Percentiles rank a stretch among this genome's conserved stretches.
Evolutionary conservation across 1,140 invertebrate genomes (phyloP).

Genomic region (Metopolophium dirhodum): DNA sequence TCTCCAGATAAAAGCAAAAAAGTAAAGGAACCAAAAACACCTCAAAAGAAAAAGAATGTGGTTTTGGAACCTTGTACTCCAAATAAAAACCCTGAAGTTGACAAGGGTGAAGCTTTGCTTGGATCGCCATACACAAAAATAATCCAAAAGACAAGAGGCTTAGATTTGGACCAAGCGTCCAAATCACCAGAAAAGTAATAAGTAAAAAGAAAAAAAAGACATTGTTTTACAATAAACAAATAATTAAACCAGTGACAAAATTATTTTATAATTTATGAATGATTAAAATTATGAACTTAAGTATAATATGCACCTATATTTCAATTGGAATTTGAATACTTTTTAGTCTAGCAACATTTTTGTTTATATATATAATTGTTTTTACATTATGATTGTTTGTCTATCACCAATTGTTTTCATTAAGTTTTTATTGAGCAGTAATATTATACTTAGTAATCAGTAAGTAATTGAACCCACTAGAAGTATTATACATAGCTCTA

Average conservation of each 20-base stretch:
- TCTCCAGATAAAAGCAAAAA: slow-evolving; percentile 18
- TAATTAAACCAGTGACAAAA: not conserved
- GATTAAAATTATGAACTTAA: not conserved
- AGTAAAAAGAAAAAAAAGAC: not conserved
- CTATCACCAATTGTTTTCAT: not conserved
- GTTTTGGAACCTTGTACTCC: slow-evolving; percentile 36
- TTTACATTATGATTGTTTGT: not conserved
- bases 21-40: slow-evolving; percentile 16
- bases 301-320: not conserved
- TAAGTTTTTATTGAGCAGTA: not conserved
- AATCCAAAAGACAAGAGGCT: slow-evolving; percentile 47
- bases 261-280: not conserved
- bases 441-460: not conserved
- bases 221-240: not conserved
- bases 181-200: slow-evolving; percentile 40
- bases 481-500: not conserved
- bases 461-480: not conserved
- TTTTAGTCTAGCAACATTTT: not conserved
- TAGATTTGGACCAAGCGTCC: slow-evolving; percentile 34
- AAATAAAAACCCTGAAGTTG: slow-evolving; percentile 37
- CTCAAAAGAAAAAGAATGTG: slow-evolving; percentile 23
- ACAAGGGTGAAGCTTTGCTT: slow-evolving; percentile 37
- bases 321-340: not conserved
- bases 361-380: not conserved
- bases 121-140: slow-evolving; percentile 52